These are phyloP conservation scores for Drosophila imparisetae DNA, from an alignment of 2,888 invertebrate species.

Conservation along the genomic window DNA sequence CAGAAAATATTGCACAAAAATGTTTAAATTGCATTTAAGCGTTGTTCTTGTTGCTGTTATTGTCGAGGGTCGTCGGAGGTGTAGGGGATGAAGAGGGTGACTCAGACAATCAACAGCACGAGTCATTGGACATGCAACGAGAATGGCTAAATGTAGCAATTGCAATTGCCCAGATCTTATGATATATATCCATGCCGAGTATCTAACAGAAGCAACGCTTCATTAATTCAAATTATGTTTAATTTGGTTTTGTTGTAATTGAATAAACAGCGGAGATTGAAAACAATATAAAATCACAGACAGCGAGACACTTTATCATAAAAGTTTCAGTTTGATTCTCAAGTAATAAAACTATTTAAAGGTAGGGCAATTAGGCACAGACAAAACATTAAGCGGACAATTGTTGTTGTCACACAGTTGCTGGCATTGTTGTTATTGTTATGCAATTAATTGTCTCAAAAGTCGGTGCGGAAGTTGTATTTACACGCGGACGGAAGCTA, in stretches of 20 bases:
- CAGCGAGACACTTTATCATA: neutral
- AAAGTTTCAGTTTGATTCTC: constrained; percentile 2
- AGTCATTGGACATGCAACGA: constrained; percentile 60
- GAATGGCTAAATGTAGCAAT: constrained; percentile 18
- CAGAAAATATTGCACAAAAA: constrained; percentile 67
- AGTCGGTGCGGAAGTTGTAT: constrained; percentile 64
- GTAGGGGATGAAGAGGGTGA: constrained; percentile 21
- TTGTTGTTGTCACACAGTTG: constrained; percentile 8
- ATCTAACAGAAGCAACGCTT: constrained; percentile 44
- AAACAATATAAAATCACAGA: neutral
- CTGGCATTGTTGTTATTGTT: constrained; percentile 25
- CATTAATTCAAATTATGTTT: constrained; percentile 51
- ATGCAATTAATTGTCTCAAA: constrained; percentile 71
- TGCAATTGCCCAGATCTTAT: constrained; percentile 3
- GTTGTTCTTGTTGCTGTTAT: neutral
- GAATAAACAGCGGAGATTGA: neutral
- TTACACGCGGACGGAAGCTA: constrained; percentile 65
- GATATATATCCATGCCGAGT: constrained; percentile 16
- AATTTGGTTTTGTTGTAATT: constrained; percentile 2
- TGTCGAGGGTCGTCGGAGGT: constrained; percentile 6
- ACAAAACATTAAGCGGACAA: neutral
- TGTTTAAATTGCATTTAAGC: constrained; percentile 62
- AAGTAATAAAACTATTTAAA: constrained; percentile 3
- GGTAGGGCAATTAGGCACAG: constrained; percentile 3
- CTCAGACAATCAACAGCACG: constrained; percentile 68